Evolutionary conservation across 2,888 invertebrate genomes (phyloP).

Genomic region (Amiota minor): DNA sequence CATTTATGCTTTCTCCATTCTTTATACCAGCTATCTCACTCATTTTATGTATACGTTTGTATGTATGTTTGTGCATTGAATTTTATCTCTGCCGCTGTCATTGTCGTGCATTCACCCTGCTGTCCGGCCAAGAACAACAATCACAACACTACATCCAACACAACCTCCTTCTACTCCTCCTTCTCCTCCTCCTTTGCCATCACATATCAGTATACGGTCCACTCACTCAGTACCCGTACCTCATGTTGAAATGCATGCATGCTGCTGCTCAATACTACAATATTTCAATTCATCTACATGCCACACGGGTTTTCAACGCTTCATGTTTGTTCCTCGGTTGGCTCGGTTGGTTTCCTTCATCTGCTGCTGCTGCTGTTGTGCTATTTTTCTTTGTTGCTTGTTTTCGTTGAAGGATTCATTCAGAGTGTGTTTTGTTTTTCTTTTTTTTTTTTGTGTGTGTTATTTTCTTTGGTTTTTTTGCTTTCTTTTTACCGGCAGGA

Average conservation of each 20-base stretch:
- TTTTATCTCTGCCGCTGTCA: not conserved
- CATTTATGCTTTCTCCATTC: not conserved
- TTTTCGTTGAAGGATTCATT: conserved; percentile 18
- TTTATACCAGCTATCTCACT: not conserved
- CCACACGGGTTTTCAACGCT: too few species aligned
- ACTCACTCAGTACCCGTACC: too few species aligned
- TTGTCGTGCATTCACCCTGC: conserved; percentile 51
- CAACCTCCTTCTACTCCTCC: conserved; percentile 25
- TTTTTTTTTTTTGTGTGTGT: not conserved
- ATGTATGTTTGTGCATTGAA: conserved; percentile 9
- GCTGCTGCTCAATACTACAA: too few species aligned
- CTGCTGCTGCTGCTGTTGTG: conserved; percentile 4
- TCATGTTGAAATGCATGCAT: too few species aligned
- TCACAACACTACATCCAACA: conserved; percentile 14
- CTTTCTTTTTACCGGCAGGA: conserved; percentile 34
- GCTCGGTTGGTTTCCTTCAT: too few species aligned
- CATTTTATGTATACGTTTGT: conserved; percentile 6
- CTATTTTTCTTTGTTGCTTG: conserved; percentile 27
- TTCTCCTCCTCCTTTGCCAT: not conserved
- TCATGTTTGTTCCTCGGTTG: too few species aligned
- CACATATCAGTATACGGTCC: too few species aligned
- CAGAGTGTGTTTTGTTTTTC: conserved; percentile 26
- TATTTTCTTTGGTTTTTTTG: conserved; percentile 27
- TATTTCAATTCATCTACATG: too few species aligned
- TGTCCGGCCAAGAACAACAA: conserved; percentile 44